Evolutionary conservation across 2,888 invertebrate genomes (phyloP).

Genomic region (Uloborus plumipes): DNA sequence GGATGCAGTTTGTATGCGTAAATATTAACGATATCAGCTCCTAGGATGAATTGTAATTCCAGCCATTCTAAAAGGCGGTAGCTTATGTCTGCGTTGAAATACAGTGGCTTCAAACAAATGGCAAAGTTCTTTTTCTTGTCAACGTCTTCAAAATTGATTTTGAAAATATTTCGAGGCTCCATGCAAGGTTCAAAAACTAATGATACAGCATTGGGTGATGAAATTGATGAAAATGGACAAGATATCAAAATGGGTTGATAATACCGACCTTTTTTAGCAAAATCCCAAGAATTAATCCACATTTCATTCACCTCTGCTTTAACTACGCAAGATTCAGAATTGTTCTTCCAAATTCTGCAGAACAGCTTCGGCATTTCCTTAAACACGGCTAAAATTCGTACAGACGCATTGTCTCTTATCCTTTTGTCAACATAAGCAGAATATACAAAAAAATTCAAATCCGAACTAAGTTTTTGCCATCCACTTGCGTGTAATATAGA

Average conservation of each 20-base stretch:
- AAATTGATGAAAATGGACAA: slow-evolving; percentile 76
- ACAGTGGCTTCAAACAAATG: slow-evolving; percentile 81
- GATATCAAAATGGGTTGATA: slow-evolving; percentile 78
- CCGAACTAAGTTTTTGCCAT: slow-evolving; percentile 17
- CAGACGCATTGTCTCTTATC: slow-evolving; percentile 40
- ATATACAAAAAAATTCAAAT: slow-evolving; percentile 29
- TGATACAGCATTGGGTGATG: slow-evolving; percentile 72
- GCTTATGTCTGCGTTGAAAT: slow-evolving; percentile 82
- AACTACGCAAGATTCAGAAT: slow-evolving; percentile 4
- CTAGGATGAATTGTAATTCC: slow-evolving; percentile 85
- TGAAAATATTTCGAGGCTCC: slow-evolving; percentile 73
- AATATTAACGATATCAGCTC: slow-evolving; percentile 90
- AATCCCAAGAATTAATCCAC: slow-evolving; percentile 63
- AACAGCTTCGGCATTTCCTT: slow-evolving; percentile 42
- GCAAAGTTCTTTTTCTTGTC: slow-evolving; percentile 74
- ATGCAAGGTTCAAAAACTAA: slow-evolving; percentile 75
- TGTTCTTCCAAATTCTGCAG: slow-evolving; percentile 48
- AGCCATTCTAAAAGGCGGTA: slow-evolving; percentile 94
- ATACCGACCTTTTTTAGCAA: slow-evolving; percentile 31
- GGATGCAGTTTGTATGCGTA: slow-evolving; percentile 87
- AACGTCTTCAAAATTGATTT: slow-evolving; percentile 66
- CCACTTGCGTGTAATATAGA: background rate
- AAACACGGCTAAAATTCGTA: slow-evolving; percentile 66
- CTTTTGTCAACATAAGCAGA: slow-evolving; percentile 66
- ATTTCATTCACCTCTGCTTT: slow-evolving; percentile 33